Evolutionary conservation across 2,113 vertebrate genomes (phyloP), one percentile per base, ranked within the genome.

Genomic region (Laticauda laticaudata): DNA sequence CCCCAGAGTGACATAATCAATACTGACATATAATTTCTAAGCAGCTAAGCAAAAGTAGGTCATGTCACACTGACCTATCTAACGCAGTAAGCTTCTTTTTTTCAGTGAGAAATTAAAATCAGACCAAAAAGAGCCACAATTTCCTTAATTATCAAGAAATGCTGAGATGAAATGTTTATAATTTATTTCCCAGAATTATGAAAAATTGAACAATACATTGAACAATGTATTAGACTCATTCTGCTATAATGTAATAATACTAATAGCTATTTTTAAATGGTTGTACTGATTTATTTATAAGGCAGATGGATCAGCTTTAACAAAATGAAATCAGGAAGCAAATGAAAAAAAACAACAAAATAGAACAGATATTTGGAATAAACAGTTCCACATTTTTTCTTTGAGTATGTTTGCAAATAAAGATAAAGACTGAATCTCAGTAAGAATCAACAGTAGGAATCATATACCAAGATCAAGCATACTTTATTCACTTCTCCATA

Each of bases 31-130:
- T 97, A 96, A 97, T 97, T 97, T 97, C 95, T 95, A 97, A 96
- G 97, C 96, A 97, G 96, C 97, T 97, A 97, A 96, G 95, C 96
- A 97, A 97, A 98, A 98, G 96, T 98, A 98, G 98, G 98, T 98
- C 98, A 98, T 96, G 97, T 97, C 96, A 96, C 86, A 90, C 94
- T 97, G 97, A 97, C 97, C 97, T 96, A 97, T 97, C 96, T 97
- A 96, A 97, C 95, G 96, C 97, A 97, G 97, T 97, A 97, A 97
- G 96, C 95, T 94, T 92, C 93, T 94, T 94, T 96, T 96, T 96
- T 89, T 89, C 93, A 96, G 94, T 97, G 96, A 87, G 89, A 90
- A 87, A 97, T 96, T 97, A 97, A 97, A 96, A 97, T 97, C 97
- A 97, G 96, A 97, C 97, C 96, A 97, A 98, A 97, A 34, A 97